Conservation (phyloP, 1,140 invertebrate genomes). For the Pseudomyrmex gracilis region DNA sequence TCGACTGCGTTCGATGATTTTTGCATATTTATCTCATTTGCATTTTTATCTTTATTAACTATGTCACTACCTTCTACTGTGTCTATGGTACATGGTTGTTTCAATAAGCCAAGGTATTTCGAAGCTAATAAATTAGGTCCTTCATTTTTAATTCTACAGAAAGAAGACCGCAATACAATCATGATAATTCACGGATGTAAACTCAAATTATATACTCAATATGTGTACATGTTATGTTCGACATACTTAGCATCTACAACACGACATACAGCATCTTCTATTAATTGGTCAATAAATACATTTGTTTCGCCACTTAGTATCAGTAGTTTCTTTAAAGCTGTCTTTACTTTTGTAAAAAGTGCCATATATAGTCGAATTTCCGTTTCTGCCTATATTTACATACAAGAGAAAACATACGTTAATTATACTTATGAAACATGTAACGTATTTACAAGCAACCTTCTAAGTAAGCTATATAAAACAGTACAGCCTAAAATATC, state of each 20-base stretch:
- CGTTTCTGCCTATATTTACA: constrained; percentile 86
- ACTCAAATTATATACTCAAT: neutral
- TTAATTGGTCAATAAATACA: constrained; percentile 88
- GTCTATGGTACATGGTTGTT: constrained; percentile 18
- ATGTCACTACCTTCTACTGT: no score
- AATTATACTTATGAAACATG: neutral
- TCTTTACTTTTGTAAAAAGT: constrained; percentile 86
- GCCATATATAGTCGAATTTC: constrained; percentile 89
- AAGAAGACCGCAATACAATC: neutral
- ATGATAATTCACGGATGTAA: neutral
- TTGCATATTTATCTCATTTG: constrained; percentile 3
- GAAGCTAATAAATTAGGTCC: constrained; percentile 60
- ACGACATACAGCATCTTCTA: constrained; percentile 89
- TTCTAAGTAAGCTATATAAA: no score
- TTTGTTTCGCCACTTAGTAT: constrained; percentile 87
- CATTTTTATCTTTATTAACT: no score
- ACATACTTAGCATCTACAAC: constrained; percentile 85
- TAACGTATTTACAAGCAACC: no score
- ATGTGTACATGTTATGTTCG: neutral
- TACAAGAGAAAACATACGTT: neutral
- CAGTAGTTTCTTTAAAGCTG: constrained; percentile 87
- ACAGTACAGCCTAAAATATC: no score
- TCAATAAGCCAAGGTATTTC: constrained; percentile 27
- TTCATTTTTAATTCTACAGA: constrained; percentile 47
- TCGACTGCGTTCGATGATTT: neutral